Percentiles rank a stretch among this genome's conserved stretches.
Evolutionary conservation across 2,797 vertebrate genomes (phyloP).

Genomic region (Pseudomugil gertrudae): DNA sequence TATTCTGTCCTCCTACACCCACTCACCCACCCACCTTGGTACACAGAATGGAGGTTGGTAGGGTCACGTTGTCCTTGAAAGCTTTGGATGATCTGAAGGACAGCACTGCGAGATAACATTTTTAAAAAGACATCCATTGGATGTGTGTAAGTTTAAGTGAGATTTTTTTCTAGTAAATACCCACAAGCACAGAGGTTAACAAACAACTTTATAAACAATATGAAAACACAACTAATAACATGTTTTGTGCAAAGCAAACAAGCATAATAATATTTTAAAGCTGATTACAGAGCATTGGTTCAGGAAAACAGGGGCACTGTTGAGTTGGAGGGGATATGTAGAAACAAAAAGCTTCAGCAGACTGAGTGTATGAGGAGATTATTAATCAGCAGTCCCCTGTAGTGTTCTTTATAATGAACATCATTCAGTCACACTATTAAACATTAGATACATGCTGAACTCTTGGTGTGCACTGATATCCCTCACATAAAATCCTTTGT

Average conservation of each 20-base stretch:
- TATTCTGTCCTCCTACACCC: constrained; percentile 41
- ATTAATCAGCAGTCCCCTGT: constrained; percentile 50
- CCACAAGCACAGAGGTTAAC: constrained; percentile 9
- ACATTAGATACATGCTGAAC: constrained; percentile 37
- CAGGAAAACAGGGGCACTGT: constrained; percentile 11
- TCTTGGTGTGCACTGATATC: constrained; percentile 23
- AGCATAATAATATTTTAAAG: constrained; percentile 18
- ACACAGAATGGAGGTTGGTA: constrained; percentile 53
- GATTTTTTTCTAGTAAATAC: constrained; percentile 17
- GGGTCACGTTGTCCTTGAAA: constrained; percentile 79
- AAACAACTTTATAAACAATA: constrained; percentile 30
- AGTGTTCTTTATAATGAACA: constrained; percentile 49
- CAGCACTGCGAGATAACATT: constrained; percentile 54
- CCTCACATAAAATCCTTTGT: constrained; percentile 12
- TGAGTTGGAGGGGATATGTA: constrained; percentile 20
- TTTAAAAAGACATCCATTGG: constrained; percentile 19
- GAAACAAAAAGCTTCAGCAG: constrained; percentile 29
- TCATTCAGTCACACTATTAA: constrained; percentile 41
- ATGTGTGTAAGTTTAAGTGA: not conserved
- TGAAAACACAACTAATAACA: constrained; percentile 12
- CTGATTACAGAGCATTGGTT: constrained; percentile 25
- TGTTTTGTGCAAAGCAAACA: constrained; percentile 19
- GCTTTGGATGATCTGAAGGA: constrained; percentile 70
- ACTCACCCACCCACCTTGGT: constrained; percentile 46
- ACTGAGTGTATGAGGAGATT: constrained; percentile 48